Base-by-base conservation (phyloP, 2,888 invertebrate genomes). In the Caenorhabditis uteleia region DNA sequence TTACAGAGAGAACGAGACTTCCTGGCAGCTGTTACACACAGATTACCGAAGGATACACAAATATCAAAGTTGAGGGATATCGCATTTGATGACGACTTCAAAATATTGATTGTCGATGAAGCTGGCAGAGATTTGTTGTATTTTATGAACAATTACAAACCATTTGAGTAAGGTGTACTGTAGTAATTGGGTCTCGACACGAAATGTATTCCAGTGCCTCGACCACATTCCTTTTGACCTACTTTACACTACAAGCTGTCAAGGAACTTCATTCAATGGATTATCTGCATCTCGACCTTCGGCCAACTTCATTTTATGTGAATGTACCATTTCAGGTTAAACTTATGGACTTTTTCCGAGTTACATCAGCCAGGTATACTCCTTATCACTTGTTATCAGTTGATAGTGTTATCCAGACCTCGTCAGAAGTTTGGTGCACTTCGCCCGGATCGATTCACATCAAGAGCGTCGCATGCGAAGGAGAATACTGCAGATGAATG, bases 71-170 rank as follows among this genome's bases (percentile, higher is more conserved):
- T 40, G 4, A 6, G 8, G 12, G 40, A 40, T 25, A 10, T 21
- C 20, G 40, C 23, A 3, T 40, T 40, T n/a, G 40, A 40, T 20
- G 25, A 23, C 26, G 40, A 40, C 12, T 40, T 40, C 25, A 21
- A 25, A 6, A 23, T 23, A 10, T 23, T 40, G 40, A 40, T 40
- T 20, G 2, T 40, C 14, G 40, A 40, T n/a, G 40, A 40, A 3
- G 5, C 8, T 16, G 40, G 40, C 21, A 21, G 40, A 14, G 40
- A 40, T 23, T 40, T 40, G 26, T 6, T 7, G 25, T 4, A 16
- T 4, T 10, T 40, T 3, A 5, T 21, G n/a, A 14, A 18, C 5
- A 18, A 16, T 10, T 18, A 21, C 12, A 6, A 21, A 18, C 39
- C 16, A 39, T 39, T 39, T 18, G 39, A 39, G 36, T 36, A 7